Evolutionary conservation across 2,113 vertebrate genomes (phyloP), one percentile per base, ranked within the genome.

Genomic region (Callospermophilus lateralis): DNA sequence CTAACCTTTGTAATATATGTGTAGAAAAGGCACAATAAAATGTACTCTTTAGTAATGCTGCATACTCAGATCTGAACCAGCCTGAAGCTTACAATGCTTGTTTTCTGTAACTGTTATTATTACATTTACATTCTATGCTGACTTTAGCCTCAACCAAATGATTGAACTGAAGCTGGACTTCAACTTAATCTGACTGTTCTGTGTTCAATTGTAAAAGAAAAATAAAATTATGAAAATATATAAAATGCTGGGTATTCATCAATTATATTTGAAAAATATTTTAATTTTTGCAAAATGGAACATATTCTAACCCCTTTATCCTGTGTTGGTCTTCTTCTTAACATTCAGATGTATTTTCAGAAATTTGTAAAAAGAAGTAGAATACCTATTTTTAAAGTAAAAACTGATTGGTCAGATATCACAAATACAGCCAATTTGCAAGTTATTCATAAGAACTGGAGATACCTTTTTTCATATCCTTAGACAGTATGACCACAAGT

Each of bases 221-320:
- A 30, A 28, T 74, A 74, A 90, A 90, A 73, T 86, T 81, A 73
- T 73, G 76, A 87, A 68, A 85, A 68, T 89, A 20, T 84, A 58
- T 74, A 91, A 91, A 91, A 94, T 89, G 42, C 48, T 93, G 32
- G 13, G 15, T 88, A 90, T 48, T 76, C 93, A 39, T 55, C 48
- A 86, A 63, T 19, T 80, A 9, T 93, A 22, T 83, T 30, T 32
- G 13, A 89, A 89, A 95, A 88, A 72, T 37, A 63, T 24, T 53
- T 81, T 72, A 53, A 84, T 65, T 73, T 92, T 0, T 53, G 55
- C 20, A 20, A 67, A 67, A 80, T 80, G 30, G 19, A 42, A 17
- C 51, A 79, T 55, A 90, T 0, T 87, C 39, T 61, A 87, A 74
- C 13, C 12, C 20, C 30, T 72, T 91, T 70, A 53, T 48, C 63